Evolutionary conservation across 2,113 vertebrate genomes (phyloP).

Genomic region (Cardinalis cardinalis): DNA sequence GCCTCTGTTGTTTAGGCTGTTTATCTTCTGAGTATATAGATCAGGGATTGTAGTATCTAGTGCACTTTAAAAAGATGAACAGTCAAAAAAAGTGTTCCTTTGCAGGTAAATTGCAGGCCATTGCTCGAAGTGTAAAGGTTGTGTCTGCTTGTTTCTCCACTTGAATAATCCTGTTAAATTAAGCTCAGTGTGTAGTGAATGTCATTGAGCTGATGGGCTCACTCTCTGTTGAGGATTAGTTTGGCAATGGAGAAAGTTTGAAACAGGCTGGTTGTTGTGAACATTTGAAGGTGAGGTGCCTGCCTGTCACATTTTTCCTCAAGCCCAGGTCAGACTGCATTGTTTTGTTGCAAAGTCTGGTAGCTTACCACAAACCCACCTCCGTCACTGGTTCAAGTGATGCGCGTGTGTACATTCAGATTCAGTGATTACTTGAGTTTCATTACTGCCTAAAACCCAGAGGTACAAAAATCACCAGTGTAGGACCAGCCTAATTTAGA

Average conservation of each 20-base stretch:
- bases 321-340: no score
- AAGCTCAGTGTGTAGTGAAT: neutral
- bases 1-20: neutral
- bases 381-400: neutral
- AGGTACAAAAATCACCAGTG: neutral
- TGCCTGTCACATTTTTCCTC: fast-evolving
- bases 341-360: neutral
- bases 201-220: neutral
- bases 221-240: neutral
- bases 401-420: fast-evolving
- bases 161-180: neutral
- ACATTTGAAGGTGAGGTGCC: neutral
- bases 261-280: neutral
- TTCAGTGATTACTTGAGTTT: neutral
- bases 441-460: neutral
- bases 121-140: neutral
- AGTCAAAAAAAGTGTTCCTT: neutral
- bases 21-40: neutral
- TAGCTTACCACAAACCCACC: neutral
- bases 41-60: neutral
- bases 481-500: neutral
- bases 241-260: neutral
- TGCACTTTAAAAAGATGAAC: neutral
- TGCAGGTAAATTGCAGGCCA: neutral
- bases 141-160: neutral